Percentiles rank a stretch among this genome's conserved stretches.
Evolutionary conservation across 2,888 invertebrate species (phyloP).

Genomic region (Pseudeuparius sepicola): DNA sequence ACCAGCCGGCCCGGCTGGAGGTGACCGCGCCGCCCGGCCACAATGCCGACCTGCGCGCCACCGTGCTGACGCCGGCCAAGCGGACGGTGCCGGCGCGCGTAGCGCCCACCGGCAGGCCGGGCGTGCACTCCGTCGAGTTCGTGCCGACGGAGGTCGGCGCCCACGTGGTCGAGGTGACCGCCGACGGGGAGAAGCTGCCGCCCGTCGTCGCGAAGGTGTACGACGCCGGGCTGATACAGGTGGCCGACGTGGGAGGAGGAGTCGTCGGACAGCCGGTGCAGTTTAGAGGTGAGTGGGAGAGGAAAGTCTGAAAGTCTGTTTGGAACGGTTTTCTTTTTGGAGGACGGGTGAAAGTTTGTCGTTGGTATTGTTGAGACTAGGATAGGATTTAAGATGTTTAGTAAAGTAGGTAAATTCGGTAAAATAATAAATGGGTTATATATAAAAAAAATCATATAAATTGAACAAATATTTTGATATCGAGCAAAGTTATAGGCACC

Average conservation of each 20-base stretch:
- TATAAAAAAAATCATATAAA: too few species aligned
- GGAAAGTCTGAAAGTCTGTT: too few species aligned
- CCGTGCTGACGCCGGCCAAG: conserved; percentile 75
- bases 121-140: conserved; percentile 82
- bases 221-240: conserved; percentile 86
- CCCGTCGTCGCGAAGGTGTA: conserved; percentile 91
- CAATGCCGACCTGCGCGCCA: conserved; percentile 49
- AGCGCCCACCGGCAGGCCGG: conserved; percentile 64
- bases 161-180: conserved; percentile 80
- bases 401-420: too few species aligned
- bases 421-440: too few species aligned
- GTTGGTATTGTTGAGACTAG: conserved; percentile 4
- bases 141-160: conserved; percentile 90
- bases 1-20: conserved; percentile 82
- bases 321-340: too few species aligned
- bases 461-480: too few species aligned
- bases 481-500: too few species aligned
- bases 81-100: conserved; percentile 73
- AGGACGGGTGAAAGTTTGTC: conserved; percentile 3
- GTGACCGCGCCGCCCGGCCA: conserved; percentile 58
- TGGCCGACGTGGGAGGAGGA: conserved; percentile 88
- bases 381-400: too few species aligned
- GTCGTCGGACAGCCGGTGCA: conserved; percentile 93
- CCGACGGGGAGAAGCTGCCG: conserved; percentile 81
- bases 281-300: conserved; percentile 83